A percentile compares a stretch with the other conserved stretches of the same genome.
These are phyloP conservation scores for Australoheros scitulus DNA, from an alignment of 2,113 vertebrate genomes.

Conservation along the genomic window DNA sequence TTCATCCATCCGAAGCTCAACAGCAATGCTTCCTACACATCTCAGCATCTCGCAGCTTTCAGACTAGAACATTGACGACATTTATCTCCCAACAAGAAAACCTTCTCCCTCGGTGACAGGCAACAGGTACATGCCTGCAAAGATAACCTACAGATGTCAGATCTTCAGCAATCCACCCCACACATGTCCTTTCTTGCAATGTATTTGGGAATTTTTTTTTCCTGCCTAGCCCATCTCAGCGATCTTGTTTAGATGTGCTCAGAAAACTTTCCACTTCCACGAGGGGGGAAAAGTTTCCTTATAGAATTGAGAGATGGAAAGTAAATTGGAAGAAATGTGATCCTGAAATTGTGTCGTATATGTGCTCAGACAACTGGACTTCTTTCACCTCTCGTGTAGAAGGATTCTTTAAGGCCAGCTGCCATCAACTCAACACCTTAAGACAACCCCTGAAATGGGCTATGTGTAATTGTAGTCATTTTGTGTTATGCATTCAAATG, in stretches of 20 bases:
- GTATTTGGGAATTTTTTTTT: background rate
- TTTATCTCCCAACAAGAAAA: background rate
- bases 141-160: background rate
- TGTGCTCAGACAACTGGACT: background rate
- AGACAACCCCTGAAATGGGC: background rate
- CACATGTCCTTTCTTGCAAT: background rate
- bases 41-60: background rate
- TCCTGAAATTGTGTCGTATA: background rate
- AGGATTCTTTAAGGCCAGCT: background rate
- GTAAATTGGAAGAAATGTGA: background rate
- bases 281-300: background rate
- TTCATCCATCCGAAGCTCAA: background rate
- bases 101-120: background rate
- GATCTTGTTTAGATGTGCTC: background rate
- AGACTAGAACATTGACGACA: background rate
- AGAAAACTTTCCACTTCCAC: background rate
- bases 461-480: background rate
- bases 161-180: background rate
- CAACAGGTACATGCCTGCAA: background rate
- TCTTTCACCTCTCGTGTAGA: background rate
- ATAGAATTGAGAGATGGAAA: background rate
- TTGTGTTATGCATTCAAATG: background rate
- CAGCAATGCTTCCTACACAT: background rate
- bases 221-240: background rate
- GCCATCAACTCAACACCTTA: background rate